These are phyloP conservation scores for Pseudomyrmex cubaensis DNA, from an alignment of 1,140 invertebrate species.

Conservation along the genomic window DNA sequence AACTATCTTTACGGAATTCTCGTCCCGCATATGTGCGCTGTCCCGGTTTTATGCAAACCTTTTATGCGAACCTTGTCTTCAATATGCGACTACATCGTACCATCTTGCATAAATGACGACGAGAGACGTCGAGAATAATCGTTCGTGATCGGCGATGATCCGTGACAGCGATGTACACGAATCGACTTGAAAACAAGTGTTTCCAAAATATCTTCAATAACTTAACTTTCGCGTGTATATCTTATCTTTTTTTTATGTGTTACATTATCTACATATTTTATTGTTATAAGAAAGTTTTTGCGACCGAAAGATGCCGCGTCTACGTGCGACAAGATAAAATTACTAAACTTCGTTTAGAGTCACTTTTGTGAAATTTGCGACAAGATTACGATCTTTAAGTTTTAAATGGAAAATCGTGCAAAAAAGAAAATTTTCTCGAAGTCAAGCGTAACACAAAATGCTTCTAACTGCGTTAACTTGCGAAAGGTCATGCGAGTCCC, in stretches of 20 bases:
- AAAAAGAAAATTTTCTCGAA: background rate
- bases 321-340: background rate
- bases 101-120: constrained; percentile 7
- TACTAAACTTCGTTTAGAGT: background rate
- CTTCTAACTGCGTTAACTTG: constrained; percentile 23
- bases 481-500: constrained; percentile 3
- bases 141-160: background rate
- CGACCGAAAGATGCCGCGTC: background rate
- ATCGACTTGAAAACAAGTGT: no score
- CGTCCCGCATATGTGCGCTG: background rate
- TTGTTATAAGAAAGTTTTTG: background rate
- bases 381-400: background rate
- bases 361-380: background rate
- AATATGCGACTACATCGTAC: constrained; percentile 26
- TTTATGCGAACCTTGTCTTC: constrained; percentile 18
- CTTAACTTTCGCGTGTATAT: no score
- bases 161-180: background rate
- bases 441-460: background rate
- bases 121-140: constrained; percentile 27
- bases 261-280: no score
- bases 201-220: no score
- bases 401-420: background rate
- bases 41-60: constrained; percentile 22
- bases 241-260: no score
- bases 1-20: background rate